Percentiles rank a stretch among this genome's conserved stretches.
Evolutionary conservation across 2,888 invertebrate species (phyloP).

Genomic region (Linnaemya vulpina): DNA sequence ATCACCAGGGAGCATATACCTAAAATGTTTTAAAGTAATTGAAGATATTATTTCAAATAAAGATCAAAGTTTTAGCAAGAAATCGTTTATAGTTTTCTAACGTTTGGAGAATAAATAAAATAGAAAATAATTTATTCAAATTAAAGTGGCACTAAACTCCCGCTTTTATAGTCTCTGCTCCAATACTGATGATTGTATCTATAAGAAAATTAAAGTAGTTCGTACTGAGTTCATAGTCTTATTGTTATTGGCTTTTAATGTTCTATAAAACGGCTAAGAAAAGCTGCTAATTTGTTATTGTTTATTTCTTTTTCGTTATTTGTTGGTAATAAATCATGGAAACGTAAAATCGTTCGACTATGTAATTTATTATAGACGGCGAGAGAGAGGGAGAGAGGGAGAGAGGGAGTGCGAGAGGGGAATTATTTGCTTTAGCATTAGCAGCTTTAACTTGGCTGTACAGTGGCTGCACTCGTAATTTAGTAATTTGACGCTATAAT

Average conservation of each 20-base stretch:
- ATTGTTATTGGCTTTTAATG: not conserved
- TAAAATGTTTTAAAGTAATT: too few relatives aligned
- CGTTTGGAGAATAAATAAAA: not conserved
- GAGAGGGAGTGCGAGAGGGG: too few relatives aligned
- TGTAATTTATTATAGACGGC: constrained; percentile 14
- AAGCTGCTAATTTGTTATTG: not conserved
- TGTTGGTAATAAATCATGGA: not conserved
- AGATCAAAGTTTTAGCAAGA: too few relatives aligned
- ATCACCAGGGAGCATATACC: too few relatives aligned
- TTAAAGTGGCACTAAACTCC: not conserved
- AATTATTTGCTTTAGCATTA: not conserved
- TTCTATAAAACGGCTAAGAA: not conserved
- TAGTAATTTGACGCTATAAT: not conserved
- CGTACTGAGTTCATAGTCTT: not conserved
- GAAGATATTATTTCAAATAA: too few relatives aligned
- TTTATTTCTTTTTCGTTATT: not conserved
- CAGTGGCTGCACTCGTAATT: not conserved
- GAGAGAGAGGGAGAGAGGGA: too few relatives aligned
- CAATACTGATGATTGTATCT: not conserved
- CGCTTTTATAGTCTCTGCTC: not conserved
- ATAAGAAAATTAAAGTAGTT: not conserved
- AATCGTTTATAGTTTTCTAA: not conserved
- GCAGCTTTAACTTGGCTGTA: not conserved
- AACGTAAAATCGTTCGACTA: constrained; percentile 17
- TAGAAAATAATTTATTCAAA: not conserved